Base-by-base conservation (phyloP, 2,888 invertebrate genomes). In the Tenthredo amoena region DNA sequence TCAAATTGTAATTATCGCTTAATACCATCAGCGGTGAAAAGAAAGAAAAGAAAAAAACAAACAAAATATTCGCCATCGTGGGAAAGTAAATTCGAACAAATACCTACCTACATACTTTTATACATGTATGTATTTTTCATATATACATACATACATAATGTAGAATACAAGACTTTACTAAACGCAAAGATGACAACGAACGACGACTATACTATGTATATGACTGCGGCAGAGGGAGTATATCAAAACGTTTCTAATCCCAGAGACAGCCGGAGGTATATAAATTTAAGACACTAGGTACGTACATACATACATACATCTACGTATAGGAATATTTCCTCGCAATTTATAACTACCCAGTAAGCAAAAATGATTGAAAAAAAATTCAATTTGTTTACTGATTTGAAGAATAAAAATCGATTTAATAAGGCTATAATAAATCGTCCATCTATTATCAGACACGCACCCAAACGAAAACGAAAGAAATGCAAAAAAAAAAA, bases 1-100 rank as follows among this genome's bases (percentile, higher is more conserved):
- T n/a, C n/a, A n/a, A 55, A 55, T 55, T n/a, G n/a, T 55, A 55
- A 55, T 55, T 55, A 55, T 55, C 55, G 55, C 55, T 55, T 47
- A 47, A 47, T 47, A 55, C 50, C 50, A 55, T 18, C 50, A 15
- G 15, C 50, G 50, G 50, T 50, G 50, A 5, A 50, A 6, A 50
- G 18, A 5, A 50, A 50, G 2, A 50, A 5, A 50, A 18, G 5
- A 10, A 21, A 65, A 65, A 21, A 31, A 31, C 7, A 12, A 65
- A 21, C 65, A 31, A 65, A 3, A n/a, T 21, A 68, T 68, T 68
- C 68, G 18, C 34, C 31, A 31, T 68, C 34, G 55, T 55, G 50
- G 18, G 50, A 50, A 50, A 50, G 31, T 31, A 50, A 18, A 65
- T 65, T 31, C 65, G 12, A 31, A 65, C 31, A 12, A 65, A 65